Conservation (phyloP, 1,140 invertebrate species). For the Caenorhabditis tropicalis region DNA sequence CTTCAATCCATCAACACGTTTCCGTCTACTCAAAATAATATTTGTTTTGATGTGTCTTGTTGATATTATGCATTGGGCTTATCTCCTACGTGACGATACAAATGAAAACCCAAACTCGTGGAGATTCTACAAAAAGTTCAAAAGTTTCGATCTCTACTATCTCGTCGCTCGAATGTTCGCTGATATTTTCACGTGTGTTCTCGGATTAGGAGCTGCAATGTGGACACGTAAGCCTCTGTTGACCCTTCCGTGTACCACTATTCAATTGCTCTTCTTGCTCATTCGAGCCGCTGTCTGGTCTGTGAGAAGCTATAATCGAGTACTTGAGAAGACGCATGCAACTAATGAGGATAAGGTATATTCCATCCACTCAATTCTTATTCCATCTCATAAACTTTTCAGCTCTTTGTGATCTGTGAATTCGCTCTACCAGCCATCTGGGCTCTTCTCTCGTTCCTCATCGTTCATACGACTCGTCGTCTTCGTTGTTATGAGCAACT, state of each 20-base stretch:
- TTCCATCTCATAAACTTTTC: background rate
- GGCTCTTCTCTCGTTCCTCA: slow-evolving; percentile 49
- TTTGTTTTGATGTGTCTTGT: slow-evolving; percentile 57
- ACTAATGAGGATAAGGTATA: slow-evolving; percentile 48
- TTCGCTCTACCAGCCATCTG: slow-evolving; percentile 48
- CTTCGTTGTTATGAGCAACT: slow-evolving; percentile 49
- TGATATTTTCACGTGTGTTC: slow-evolving; percentile 58
- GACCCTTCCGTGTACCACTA: slow-evolving; percentile 54
- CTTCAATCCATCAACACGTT: slow-evolving; percentile 45
- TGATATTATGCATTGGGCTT: slow-evolving; percentile 60
- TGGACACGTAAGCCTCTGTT: slow-evolving; percentile 58
- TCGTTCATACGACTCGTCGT: slow-evolving; percentile 43
- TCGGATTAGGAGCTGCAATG: slow-evolving; percentile 60
- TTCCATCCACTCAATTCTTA: background rate
- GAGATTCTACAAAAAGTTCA: slow-evolving; percentile 56
- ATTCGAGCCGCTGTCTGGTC: slow-evolving; percentile 52
- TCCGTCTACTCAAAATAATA: slow-evolving; percentile 45
- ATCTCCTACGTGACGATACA: slow-evolving; percentile 54
- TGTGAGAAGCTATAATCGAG: slow-evolving; percentile 35
- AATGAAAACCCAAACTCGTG: slow-evolving; percentile 55
- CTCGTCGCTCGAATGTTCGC: slow-evolving; percentile 55
- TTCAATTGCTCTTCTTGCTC: slow-evolving; percentile 56
- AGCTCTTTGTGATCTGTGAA: slow-evolving; percentile 54
- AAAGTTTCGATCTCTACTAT: slow-evolving; percentile 53
- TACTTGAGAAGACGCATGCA: slow-evolving; percentile 33